Percentiles rank a stretch among this genome's conserved stretches.
Evolutionary conservation across 2,113 vertebrate genomes (phyloP).

Genomic region (Gambusia holbrooki): DNA sequence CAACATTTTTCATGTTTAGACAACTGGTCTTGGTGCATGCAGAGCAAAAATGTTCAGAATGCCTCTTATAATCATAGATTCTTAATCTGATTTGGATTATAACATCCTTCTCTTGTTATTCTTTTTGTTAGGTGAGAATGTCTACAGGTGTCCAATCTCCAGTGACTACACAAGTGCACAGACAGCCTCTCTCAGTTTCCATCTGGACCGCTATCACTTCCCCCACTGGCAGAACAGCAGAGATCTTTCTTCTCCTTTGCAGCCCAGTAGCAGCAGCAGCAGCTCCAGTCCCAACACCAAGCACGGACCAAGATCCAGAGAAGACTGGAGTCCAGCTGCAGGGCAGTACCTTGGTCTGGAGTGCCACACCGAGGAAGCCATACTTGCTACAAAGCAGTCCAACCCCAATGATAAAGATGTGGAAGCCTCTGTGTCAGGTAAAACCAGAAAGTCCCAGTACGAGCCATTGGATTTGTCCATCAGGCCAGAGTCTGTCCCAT

Average conservation of each 20-base stretch:
- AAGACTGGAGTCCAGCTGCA: slow-evolving; percentile 75
- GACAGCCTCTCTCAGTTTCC: slow-evolving; percentile 89
- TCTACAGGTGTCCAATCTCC: slow-evolving; percentile 91
- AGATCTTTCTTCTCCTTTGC: slow-evolving; percentile 80
- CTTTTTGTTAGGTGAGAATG: slow-evolving; percentile 87
- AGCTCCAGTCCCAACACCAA: slow-evolving; percentile 82
- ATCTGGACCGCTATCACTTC: slow-evolving; percentile 90
- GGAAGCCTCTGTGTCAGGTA: slow-evolving; percentile 38
- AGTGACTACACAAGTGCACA: slow-evolving; percentile 89
- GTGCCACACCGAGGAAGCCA: slow-evolving; percentile 75
- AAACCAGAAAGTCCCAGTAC: slow-evolving; percentile 87
- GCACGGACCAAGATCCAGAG: slow-evolving; percentile 75
- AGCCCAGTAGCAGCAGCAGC: slow-evolving; percentile 81
- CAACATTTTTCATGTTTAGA: slow-evolving; percentile 95
- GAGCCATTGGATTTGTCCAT: slow-evolving; percentile 93
- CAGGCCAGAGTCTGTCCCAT: slow-evolving; percentile 82
- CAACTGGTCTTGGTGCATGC: slow-evolving; percentile 89
- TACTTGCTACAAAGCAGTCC: slow-evolving; percentile 44
- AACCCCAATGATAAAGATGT: slow-evolving; percentile 43
- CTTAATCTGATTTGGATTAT: slow-evolving; percentile 51
- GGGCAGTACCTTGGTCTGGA: slow-evolving; percentile 80
- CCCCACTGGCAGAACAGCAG: slow-evolving; percentile 86
- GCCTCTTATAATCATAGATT: slow-evolving; percentile 41
- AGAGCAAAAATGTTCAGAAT: slow-evolving; percentile 50
- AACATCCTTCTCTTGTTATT: slow-evolving; percentile 43